Evolutionary conservation across 2,113 vertebrate species (phyloP).

Genomic region (Gymnarchus niloticus): DNA sequence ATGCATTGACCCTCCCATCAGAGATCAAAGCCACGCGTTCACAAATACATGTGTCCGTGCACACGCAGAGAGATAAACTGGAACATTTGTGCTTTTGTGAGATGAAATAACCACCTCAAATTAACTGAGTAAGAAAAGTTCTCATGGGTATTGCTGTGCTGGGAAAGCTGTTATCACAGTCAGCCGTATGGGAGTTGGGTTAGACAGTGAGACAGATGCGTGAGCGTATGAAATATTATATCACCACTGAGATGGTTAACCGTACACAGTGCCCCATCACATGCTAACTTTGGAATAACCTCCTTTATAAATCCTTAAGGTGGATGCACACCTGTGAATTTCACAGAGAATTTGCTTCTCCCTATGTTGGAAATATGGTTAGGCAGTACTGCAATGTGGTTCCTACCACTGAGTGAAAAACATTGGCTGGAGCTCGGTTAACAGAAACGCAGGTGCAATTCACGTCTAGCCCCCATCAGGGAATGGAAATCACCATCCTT

Average conservation of each 20-base stretch:
- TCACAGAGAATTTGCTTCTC: neutral
- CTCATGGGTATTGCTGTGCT: neutral
- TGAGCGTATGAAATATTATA: neutral
- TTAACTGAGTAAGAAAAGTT: neutral
- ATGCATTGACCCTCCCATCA: neutral
- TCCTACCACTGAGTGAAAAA: neutral
- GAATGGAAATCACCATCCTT: neutral
- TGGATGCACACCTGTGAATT: neutral
- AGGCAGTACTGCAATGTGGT: neutral
- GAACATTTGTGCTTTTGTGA: neutral
- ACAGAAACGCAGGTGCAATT: neutral
- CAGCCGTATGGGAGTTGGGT: neutral
- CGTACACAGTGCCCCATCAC: too few species aligned
- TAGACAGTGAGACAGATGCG: neutral
- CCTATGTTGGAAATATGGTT: neutral
- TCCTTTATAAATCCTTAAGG: neutral
- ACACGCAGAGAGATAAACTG: neutral
- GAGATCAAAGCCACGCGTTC: neutral
- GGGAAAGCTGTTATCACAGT: neutral
- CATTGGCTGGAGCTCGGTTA: neutral
- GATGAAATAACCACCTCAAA: too few species aligned
- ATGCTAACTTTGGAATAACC: neutral
- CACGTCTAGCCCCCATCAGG: neutral
- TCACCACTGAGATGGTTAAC: neutral
- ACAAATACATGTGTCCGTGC: neutral